Evolutionary conservation across 2,888 invertebrate genomes (phyloP).

Genomic region (Oeneis ivallda): DNA sequence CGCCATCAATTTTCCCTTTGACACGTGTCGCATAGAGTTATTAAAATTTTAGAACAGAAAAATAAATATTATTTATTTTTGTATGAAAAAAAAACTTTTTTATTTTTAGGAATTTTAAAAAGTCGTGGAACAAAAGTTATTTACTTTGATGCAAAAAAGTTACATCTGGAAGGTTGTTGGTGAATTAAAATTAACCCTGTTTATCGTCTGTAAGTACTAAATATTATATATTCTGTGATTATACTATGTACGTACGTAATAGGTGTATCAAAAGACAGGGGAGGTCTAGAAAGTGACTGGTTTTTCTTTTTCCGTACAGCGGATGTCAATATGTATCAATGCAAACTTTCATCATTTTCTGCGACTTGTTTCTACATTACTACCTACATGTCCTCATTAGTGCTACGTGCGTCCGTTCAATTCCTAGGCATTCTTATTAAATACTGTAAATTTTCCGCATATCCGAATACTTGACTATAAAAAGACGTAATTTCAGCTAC

Average conservation of each 20-base stretch:
- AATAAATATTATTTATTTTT: no score
- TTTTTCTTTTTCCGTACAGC: constrained; percentile 29
- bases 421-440: background rate
- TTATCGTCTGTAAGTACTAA: no score
- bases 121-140: no score
- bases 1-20: no score
- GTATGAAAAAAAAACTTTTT: no score
- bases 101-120: no score
- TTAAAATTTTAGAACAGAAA: no score
- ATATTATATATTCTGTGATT: no score
- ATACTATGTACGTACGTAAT: background rate
- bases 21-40: no score
- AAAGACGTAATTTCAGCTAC: background rate
- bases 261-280: constrained; percentile 23
- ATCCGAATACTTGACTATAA: background rate
- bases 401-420: background rate
- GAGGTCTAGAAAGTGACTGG: constrained; percentile 32
- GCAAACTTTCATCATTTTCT: constrained; percentile 35
- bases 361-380: constrained; percentile 23
- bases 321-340: constrained; percentile 33
- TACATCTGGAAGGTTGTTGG: no score
- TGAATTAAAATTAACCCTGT: no score
- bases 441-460: background rate
- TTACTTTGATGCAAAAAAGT: no score
- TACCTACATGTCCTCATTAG: constrained; percentile 21